Base-by-base conservation (phyloP, 1,140 invertebrate genomes). In the Panulirus ornatus region DNA sequence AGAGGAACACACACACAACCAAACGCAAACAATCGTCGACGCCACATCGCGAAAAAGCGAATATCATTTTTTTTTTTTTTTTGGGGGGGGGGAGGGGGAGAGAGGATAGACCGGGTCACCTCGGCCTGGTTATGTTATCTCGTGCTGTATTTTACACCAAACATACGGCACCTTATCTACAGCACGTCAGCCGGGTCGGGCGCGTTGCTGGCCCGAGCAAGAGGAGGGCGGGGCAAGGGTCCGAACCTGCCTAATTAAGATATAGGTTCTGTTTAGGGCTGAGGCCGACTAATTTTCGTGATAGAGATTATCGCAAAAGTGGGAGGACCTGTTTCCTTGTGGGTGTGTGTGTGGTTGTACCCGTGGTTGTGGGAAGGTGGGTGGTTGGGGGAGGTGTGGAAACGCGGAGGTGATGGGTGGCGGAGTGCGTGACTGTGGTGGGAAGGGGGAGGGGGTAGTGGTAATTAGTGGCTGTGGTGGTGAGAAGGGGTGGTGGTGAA, bases 231-330 rank as follows among this genome's bases (percentile, higher is more conserved):
- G 44, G 27, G 22, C 16, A 44, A 42, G 36, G 34, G 51, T 34
- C 22, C 47, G 11, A 42, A 44, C 16, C 71, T 34, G 36, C 34
- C 71, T 87, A 87, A 87, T 87, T 87, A 87, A 87, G 84, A 87
- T 87, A 79, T 58, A 44, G 51, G 22, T 51, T 36, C 3, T 22
- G 73, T 78, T 78, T 40, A 27, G 73, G 58, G 73, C 73, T 42
- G 73, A 87, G 54, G 34, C 40, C 58, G 84, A 87, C 84, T 87
- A 87, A 87, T 87, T 66, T 78, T 79, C 63, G 47, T 27, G 84
- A 78, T 78, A 78, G 51, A 8, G 63, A 84, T 71, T 84, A 84
- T 71, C 82, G 44, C 71, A 84, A n/a, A 84, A 38, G 54, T 71
- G 22, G 63, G 38, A 71, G 34, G 71, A 84, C 82, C 82, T 71